Evolutionary conservation across 2,113 vertebrate genomes (phyloP).

Genomic region (Lonchura striata): DNA sequence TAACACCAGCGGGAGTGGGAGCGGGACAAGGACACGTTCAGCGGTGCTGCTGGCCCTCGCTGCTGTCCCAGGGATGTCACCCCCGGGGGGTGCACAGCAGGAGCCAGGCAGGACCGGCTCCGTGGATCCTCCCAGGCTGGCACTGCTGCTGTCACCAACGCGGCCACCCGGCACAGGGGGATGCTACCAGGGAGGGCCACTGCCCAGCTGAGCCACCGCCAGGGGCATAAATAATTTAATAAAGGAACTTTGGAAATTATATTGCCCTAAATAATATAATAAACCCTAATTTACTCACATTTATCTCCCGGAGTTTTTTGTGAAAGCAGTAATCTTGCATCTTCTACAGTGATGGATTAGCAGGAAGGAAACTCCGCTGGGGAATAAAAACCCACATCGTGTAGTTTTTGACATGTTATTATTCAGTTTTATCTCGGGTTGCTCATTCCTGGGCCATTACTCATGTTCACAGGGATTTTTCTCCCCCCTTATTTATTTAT

Average conservation of each 20-base stretch:
- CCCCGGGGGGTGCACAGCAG: rapidly evolving
- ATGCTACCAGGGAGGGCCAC: background rate
- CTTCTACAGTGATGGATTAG: slow-evolving; percentile 81
- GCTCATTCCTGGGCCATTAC: slow-evolving; percentile 78
- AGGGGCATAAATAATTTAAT: slow-evolving; percentile 71
- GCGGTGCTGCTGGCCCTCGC: background rate
- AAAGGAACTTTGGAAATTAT: slow-evolving; percentile 68
- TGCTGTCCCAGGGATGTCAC: rapidly evolving
- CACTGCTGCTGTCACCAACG: background rate
- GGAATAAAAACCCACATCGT: slow-evolving; percentile 83
- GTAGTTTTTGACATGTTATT: slow-evolving; percentile 81
- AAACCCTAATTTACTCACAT: slow-evolving; percentile 81
- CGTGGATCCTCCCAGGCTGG: rapidly evolving
- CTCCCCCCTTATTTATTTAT: slow-evolving; percentile 31
- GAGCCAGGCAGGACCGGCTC: background rate
- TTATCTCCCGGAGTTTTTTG: slow-evolving; percentile 77
- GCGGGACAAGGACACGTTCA: background rate
- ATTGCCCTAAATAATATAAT: slow-evolving; percentile 79
- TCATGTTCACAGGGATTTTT: slow-evolving; percentile 72
- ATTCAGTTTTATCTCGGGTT: slow-evolving; percentile 80
- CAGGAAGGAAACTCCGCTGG: slow-evolving; percentile 76
- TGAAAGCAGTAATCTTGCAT: slow-evolving; percentile 76
- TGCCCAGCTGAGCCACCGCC: background rate
- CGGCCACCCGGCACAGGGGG: background rate
- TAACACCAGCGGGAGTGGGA: background rate